Conservation (phyloP, 2,888 invertebrate species). For the Ctenicera cuprea region DNA sequence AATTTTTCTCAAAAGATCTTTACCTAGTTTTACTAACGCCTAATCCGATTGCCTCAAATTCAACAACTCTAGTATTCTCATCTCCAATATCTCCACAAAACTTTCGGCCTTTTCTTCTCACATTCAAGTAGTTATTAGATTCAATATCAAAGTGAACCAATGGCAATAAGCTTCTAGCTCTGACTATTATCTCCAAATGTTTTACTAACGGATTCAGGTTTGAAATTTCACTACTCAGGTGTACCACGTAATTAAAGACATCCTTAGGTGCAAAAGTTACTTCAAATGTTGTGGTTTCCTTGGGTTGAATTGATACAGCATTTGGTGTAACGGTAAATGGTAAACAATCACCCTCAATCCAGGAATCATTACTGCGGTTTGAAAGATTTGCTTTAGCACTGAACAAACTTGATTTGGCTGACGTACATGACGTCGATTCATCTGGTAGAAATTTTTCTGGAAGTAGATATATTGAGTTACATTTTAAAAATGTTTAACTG, state of each 20-base stretch:
- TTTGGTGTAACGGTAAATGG: conserved; percentile 75
- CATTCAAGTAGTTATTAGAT: conserved; percentile 78
- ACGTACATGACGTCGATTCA: neutral
- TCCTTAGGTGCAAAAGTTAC: conserved; percentile 77
- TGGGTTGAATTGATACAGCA: conserved; percentile 72
- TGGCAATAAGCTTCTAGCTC: conserved; percentile 79
- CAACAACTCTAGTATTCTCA: conserved; percentile 74
- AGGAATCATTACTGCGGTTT: conserved; percentile 53
- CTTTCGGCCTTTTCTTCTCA: conserved; percentile 71
- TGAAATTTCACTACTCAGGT: conserved; percentile 75
- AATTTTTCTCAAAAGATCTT: no score
- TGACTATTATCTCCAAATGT: conserved; percentile 69
- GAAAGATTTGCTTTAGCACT: conserved; percentile 54
- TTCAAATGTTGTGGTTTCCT: conserved; percentile 70
- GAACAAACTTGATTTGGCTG: conserved; percentile 56
- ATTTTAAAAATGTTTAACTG: no score
- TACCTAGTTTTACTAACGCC: conserved; percentile 59
- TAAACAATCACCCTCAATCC: conserved; percentile 63
- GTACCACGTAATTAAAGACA: conserved; percentile 75
- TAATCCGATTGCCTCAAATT: conserved; percentile 80
- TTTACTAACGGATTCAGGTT: conserved; percentile 72
- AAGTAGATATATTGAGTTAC: conserved; percentile 23
- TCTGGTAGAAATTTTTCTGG: conserved; percentile 54
- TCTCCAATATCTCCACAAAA: conserved; percentile 73
- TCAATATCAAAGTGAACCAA: conserved; percentile 83